These are phyloP conservation scores for Temnothorax rugatulus DNA, from an alignment of 2,888 invertebrate genomes.

Conservation along the genomic window DNA sequence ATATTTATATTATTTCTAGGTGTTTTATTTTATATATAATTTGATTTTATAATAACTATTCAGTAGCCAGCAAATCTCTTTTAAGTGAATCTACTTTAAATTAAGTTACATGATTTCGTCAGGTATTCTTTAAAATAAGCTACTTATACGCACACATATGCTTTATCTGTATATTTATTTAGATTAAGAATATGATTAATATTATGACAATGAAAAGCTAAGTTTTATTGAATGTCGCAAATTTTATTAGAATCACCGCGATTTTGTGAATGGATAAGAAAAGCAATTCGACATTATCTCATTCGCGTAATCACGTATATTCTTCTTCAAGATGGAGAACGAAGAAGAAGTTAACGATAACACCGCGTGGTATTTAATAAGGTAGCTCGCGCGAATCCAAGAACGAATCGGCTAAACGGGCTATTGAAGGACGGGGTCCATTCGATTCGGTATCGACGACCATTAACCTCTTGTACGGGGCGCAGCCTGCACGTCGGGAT, in stretches of 20 bases:
- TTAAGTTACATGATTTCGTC: not conserved
- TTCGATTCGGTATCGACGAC: constrained; percentile 69
- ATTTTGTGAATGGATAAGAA: not conserved
- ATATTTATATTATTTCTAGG: not conserved
- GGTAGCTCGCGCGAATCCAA: constrained; percentile 50
- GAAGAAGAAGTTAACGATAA: constrained; percentile 32
- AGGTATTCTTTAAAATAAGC: not conserved
- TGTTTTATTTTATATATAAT: not conserved
- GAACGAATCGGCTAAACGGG: constrained; percentile 58
- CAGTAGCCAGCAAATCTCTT: not conserved
- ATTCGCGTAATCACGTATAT: not conserved
- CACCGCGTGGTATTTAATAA: constrained; percentile 64
- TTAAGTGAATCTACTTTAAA: not conserved
- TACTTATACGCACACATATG: not conserved
- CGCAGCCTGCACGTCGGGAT: constrained; percentile 75
- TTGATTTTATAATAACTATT: not conserved
- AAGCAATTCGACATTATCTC: not conserved
- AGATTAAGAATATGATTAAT: not conserved
- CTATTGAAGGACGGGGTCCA: constrained; percentile 57
- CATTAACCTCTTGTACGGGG: constrained; percentile 68
- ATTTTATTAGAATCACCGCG: not conserved
- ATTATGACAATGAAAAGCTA: not conserved
- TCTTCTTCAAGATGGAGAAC: constrained; percentile 27
- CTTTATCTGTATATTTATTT: not conserved
- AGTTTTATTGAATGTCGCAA: not conserved